Conservation (phyloP, 2,797 vertebrate species). For the Ispidina picta region DNA sequence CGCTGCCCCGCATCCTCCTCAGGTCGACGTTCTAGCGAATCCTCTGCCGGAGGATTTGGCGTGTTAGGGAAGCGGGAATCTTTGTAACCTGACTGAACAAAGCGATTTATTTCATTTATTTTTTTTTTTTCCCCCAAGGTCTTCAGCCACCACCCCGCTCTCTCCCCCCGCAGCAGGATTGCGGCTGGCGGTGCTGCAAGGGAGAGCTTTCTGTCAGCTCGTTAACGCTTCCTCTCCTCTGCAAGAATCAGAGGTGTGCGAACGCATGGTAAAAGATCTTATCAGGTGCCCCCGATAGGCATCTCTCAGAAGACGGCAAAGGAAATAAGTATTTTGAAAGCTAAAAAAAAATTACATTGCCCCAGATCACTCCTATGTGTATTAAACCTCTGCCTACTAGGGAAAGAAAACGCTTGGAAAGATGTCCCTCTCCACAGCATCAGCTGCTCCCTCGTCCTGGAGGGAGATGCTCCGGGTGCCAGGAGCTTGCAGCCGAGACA, state of each 20-base stretch:
- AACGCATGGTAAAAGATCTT: not conserved
- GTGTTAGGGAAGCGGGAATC: not conserved
- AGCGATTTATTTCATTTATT: not conserved
- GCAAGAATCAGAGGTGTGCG: not conserved
- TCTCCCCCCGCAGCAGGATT: slow-evolving; percentile 43
- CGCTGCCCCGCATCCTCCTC: not conserved
- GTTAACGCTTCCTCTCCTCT: slow-evolving; percentile 4
- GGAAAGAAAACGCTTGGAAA: not conserved
- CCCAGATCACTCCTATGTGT: not conserved
- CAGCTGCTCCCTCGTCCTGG: not conserved
- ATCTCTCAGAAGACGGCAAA: not conserved
- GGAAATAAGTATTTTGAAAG: not conserved
- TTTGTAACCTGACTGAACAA: slow-evolving; percentile 34
- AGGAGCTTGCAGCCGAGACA: not conserved
- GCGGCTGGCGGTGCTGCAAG: slow-evolving; percentile 18
- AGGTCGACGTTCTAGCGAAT: not conserved
- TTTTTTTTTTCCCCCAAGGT: not conserved
- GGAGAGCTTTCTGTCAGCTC: slow-evolving; percentile 15
- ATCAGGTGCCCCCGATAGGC: not conserved
- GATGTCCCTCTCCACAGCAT: not conserved
- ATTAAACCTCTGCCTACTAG: not conserved
- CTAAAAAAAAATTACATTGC: not conserved
- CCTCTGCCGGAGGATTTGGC: not conserved
- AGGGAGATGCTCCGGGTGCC: not conserved
- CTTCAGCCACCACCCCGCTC: slow-evolving; percentile 42